Evolutionary conservation across 2,888 invertebrate genomes (phyloP), one percentile per base, ranked within the genome.

Genomic region (Atethmia centrago): DNA sequence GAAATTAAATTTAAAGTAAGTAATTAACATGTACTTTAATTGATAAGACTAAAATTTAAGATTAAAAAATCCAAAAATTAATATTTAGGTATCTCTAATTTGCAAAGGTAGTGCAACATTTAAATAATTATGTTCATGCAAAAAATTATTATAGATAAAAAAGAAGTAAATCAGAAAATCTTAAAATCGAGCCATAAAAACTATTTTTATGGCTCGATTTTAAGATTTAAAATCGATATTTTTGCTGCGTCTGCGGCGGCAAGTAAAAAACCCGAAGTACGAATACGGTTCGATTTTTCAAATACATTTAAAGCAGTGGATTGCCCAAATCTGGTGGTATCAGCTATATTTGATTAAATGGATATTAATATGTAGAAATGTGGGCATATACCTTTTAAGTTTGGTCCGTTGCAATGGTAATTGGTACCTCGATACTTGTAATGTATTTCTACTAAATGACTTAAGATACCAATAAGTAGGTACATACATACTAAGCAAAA

Each of bases 321-420:
- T 47, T 67, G 59, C 45, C 85, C 71, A 76, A 84, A 82, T 2
- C 16, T 51, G 71, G 78, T 62, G 56, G 61, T 74, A 74, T 69
- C 28, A 61, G 25, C 51, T 65, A 72, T 72, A 81, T 81, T 81
- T 81, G 62, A 74, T 76, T 79, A 84, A 73, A 74, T 67, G 53
- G 62, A 71, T 79, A 79, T 85, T 61, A 82, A 76, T 75, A 87
- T 85, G 69, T 71, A 73, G 69, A 69, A 70, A 74, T 72, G 75
- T 72, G 19, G 72, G n/a, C 56, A 72, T 40, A 16, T 69, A 36
- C 69, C 58, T 56, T 79, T 61, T 72, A 61, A 74, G 64, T 55
- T 56, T 25, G 14, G 14, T 25, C 14, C 25, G 59, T 61, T 51
- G 64, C 59, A 74, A 51, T n/a, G n/a, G 49, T 45, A 51, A 59